Percentiles rank a stretch among this genome's conserved stretches.
Evolutionary conservation across 1,140 invertebrate genomes (phyloP).

Genomic region (Drosophila ogumai): DNA sequence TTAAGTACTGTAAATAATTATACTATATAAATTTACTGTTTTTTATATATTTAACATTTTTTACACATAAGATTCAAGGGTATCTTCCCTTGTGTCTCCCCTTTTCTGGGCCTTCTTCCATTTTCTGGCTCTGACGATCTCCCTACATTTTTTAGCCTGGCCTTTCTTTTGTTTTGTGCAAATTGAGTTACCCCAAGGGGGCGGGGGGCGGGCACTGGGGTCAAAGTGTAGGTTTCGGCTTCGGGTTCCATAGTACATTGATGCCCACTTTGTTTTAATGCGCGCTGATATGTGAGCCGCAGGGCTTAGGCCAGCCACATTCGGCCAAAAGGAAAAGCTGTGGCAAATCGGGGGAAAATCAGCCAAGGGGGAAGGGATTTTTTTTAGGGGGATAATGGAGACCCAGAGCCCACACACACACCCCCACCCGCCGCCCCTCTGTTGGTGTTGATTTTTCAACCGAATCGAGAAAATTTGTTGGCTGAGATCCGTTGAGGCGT

Average conservation of each 20-base stretch:
- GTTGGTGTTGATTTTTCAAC: slow-evolving; percentile 79
- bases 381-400: slow-evolving; percentile 1
- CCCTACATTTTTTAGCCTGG: slow-evolving; percentile 15
- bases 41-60: not conserved
- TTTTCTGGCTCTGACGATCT: slow-evolving; percentile 2
- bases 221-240: slow-evolving; percentile 39
- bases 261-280: slow-evolving; percentile 82
- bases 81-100: not conserved
- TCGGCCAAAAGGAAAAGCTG: slow-evolving; percentile 28
- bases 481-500: slow-evolving; percentile 76
- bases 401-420: slow-evolving; percentile 12
- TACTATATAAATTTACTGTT: not conserved
- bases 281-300: slow-evolving; percentile 80
- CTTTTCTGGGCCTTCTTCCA: no score
- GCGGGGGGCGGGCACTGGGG: not conserved
- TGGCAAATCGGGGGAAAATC: slow-evolving; percentile 6
- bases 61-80: not conserved
- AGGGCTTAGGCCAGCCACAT: slow-evolving; percentile 72
- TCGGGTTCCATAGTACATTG: slow-evolving; percentile 69
- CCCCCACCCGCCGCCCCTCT: slow-evolving; percentile 13
- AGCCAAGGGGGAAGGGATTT: not conserved
- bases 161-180: slow-evolving; percentile 60
- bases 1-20: not conserved
- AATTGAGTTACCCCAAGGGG: slow-evolving; percentile 63
- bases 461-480: slow-evolving; percentile 81